These are phyloP conservation scores for Rhabdornis inornatus DNA, from an alignment of 2,113 vertebrate genomes.

Conservation along the genomic window DNA sequence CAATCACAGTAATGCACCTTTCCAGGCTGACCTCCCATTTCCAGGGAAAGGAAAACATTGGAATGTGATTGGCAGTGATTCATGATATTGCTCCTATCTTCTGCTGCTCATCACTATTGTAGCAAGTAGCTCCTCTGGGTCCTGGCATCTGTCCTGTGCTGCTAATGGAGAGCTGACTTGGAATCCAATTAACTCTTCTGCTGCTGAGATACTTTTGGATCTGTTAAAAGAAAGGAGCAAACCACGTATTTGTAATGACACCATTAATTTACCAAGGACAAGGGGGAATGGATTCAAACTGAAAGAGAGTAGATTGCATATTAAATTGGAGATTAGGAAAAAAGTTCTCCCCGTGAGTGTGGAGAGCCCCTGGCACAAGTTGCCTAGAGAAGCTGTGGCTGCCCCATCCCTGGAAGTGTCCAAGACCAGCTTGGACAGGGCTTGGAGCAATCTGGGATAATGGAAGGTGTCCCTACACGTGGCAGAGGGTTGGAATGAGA, in stretches of 20 bases:
- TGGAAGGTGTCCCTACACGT: not conserved
- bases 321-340: not conserved
- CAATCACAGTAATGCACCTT: not conserved
- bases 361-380: not conserved
- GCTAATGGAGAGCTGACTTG: not conserved
- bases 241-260: not conserved
- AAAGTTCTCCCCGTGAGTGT: not conserved
- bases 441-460: not conserved
- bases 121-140: not conserved
- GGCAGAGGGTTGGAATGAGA: too few relatives aligned
- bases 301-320: not conserved
- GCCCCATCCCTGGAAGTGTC: not conserved
- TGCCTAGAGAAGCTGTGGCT: not conserved
- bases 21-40: not conserved
- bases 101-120: not conserved
- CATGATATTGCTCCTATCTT: not conserved
- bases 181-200: not conserved
- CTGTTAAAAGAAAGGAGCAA: not conserved
- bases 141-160: not conserved
- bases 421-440: not conserved
- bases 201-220: not conserved
- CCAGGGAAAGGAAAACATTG: not conserved
- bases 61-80: not conserved
- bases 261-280: accelerated
- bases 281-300: not conserved